Percentiles rank a stretch among this genome's conserved stretches.
Evolutionary conservation across 2,888 invertebrate genomes (phyloP).

Genomic region (Diogma glabrata): DNA sequence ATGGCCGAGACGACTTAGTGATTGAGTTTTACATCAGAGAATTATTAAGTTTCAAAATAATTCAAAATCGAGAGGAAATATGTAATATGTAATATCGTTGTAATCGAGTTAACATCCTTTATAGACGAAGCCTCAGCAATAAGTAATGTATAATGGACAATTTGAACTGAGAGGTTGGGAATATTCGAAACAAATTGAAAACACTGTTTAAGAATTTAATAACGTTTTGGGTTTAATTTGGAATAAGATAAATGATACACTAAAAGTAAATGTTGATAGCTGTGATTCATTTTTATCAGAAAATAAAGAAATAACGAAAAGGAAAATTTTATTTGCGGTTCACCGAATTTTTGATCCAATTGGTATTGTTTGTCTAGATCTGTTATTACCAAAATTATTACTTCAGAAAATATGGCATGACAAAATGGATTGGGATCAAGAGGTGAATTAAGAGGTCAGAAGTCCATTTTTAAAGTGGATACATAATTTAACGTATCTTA

Average conservation of each 20-base stretch:
- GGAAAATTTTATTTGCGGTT: neutral
- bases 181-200: neutral
- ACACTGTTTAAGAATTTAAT: neutral
- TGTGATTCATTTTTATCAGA: neutral
- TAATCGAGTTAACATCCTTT: too few relatives aligned
- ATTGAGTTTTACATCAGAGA: constrained; percentile 23
- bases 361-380: neutral
- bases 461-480: neutral
- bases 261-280: neutral
- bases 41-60: constrained; percentile 20
- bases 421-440: constrained; percentile 6
- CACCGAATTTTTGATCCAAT: neutral
- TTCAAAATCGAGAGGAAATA: too few relatives aligned
- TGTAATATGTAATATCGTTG: too few relatives aligned
- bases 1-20: constrained; percentile 20
- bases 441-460: neutral
- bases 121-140: too few relatives aligned
- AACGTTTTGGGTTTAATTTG: neutral
- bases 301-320: neutral
- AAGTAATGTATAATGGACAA: too few relatives aligned
- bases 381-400: neutral
- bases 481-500: neutral
- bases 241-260: neutral
- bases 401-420: neutral
- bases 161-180: neutral